A percentile compares a stretch with the other conserved stretches of the same genome.
Conservation (phyloP, 2,888 invertebrate species). For the Hemistola chrysoprasaria region DNA sequence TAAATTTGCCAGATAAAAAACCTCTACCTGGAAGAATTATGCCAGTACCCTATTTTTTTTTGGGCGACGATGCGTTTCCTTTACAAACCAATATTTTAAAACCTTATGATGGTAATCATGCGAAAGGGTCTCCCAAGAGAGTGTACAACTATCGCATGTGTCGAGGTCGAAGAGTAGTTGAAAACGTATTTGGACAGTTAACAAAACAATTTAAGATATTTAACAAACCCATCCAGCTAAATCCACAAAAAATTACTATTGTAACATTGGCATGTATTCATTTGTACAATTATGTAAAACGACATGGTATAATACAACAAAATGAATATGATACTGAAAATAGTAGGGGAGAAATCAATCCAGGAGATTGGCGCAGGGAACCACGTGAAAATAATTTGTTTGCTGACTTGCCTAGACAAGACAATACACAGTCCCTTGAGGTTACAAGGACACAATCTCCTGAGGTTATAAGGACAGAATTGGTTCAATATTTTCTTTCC, state of each 20-base stretch:
- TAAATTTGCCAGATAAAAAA: background rate
- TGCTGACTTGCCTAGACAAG: slow-evolving; percentile 16
- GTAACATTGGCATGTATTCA: slow-evolving; percentile 22
- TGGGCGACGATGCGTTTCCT: slow-evolving; percentile 27
- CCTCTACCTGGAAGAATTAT: slow-evolving; percentile 2
- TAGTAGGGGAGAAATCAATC: slow-evolving; percentile 17
- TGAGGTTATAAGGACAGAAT: slow-evolving; percentile 21
- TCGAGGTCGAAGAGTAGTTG: slow-evolving; percentile 19
- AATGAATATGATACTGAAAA: slow-evolving; percentile 13
- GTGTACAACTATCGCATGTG: slow-evolving; percentile 18
- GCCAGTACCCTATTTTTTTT: slow-evolving; percentile 23
- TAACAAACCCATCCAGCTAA: slow-evolving; percentile 21
- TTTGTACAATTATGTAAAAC: slow-evolving; percentile 26
- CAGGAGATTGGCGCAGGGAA: slow-evolving; percentile 19
- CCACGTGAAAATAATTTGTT: slow-evolving; percentile 15
- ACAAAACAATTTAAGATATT: slow-evolving; percentile 14
- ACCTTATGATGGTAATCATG: slow-evolving; percentile 10
- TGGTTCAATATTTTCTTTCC: slow-evolving; percentile 24
- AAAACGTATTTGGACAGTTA: slow-evolving; percentile 23
- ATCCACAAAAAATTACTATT: slow-evolving; percentile 20
- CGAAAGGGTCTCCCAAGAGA: slow-evolving; percentile 8
- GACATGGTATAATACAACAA: slow-evolving; percentile 7
- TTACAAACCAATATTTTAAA: slow-evolving; percentile 11
- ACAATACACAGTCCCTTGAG: slow-evolving; percentile 16
- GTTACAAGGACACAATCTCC: slow-evolving; percentile 14